Percentiles rank a stretch among this genome's conserved stretches.
phyloP scores from a whole-genome alignment of 1,140 invertebrate species.

The Agraylea sexmaculata region DNA sequence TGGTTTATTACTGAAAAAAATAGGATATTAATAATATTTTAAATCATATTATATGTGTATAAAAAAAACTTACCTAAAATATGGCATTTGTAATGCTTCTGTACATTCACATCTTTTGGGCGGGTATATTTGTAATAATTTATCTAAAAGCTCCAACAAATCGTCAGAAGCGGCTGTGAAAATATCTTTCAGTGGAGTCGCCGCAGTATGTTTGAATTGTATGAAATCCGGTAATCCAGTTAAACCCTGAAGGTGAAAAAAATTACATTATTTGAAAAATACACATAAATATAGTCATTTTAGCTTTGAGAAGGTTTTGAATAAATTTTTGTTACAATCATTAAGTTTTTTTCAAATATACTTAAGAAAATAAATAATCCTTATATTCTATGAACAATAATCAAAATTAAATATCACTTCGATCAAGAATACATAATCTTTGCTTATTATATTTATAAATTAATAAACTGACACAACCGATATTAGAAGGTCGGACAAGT shows the following conservation, averaged over 20 bases:
- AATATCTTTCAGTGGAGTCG: constrained; percentile 77
- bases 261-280: no score
- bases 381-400: no score
- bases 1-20: constrained; percentile 72
- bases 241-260: constrained; percentile 49
- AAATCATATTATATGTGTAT: constrained; percentile 5
- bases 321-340: no score
- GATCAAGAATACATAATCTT: no score
- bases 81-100: constrained; percentile 69
- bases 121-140: constrained; percentile 76
- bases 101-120: constrained; percentile 70
- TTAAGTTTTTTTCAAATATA: no score
- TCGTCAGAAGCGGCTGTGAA: constrained; percentile 94
- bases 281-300: no score
- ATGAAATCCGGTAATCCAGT: constrained; percentile 83
- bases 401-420: no score
- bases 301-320: no score
- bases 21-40: constrained; percentile 7
- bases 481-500: no score
- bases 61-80: constrained; percentile 51
- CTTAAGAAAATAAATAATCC: no score
- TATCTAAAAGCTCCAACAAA: constrained; percentile 72
- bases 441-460: no score
- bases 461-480: no score
- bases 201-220: constrained; percentile 77